Percentiles rank a stretch among this genome's conserved stretches.
phyloP scores from a whole-genome alignment of 2,113 vertebrate genomes.

The Melanotaenia duboulayi region DNA sequence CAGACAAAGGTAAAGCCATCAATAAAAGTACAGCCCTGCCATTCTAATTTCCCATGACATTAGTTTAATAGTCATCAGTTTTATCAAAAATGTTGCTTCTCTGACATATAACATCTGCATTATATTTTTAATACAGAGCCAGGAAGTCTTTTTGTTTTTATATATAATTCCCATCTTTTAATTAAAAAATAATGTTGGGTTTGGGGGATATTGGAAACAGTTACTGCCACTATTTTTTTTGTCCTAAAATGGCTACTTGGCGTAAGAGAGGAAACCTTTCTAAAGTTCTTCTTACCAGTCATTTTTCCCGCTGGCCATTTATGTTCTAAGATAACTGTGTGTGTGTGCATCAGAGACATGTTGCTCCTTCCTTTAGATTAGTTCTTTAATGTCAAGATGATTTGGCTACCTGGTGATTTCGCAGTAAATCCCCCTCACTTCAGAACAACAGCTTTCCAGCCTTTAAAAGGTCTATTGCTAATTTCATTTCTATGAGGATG shows the following conservation, averaged over 20 bases:
- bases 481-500: no score
- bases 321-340: no score
- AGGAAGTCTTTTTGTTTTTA: conserved; percentile 1
- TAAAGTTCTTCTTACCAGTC: no score
- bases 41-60: background rate
- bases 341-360: background rate
- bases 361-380: background rate
- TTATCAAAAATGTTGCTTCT: background rate
- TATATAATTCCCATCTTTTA: background rate
- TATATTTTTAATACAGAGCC: conserved; percentile 8
- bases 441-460: no score
- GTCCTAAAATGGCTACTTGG: background rate
- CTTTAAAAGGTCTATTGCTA: no score
- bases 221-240: background rate
- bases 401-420: background rate
- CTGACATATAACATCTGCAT: background rate
- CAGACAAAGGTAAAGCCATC: conserved; percentile 13
- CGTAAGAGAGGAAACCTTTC: background rate
- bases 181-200: conserved; percentile 11
- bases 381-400: background rate
- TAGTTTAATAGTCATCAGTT: conserved; percentile 7
- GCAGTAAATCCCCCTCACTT: background rate
- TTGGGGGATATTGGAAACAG: no score
- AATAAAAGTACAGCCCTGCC: conserved; percentile 10
- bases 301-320: no score